Percentiles rank a stretch among this genome's conserved stretches.
Evolutionary conservation across 1,140 invertebrate genomes (phyloP).

Genomic region (Planococcus citri): DNA sequence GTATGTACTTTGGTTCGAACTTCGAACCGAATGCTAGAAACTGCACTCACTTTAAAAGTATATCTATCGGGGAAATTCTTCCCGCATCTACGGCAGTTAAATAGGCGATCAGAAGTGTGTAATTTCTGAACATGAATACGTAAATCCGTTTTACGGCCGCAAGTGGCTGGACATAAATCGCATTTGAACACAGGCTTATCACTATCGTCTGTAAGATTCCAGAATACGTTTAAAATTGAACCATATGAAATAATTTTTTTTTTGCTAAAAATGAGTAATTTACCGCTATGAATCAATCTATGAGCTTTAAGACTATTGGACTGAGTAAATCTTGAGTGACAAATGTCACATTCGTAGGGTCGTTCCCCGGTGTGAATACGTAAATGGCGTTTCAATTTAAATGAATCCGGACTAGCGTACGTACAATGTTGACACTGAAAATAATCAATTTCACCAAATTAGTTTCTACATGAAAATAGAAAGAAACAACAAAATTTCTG

Average conservation of each 20-base stretch:
- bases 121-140: constrained; percentile 92
- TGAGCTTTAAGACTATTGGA: constrained; percentile 94
- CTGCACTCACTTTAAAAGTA: constrained; percentile 29
- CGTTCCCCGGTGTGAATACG: too few relatives aligned
- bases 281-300: constrained; percentile 84
- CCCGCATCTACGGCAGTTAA: constrained; percentile 85
- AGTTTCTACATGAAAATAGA: too few relatives aligned
- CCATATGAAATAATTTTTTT: too few relatives aligned
- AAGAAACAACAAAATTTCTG: too few relatives aligned
- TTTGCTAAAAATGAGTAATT: too few relatives aligned
- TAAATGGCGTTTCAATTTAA: constrained; percentile 89
- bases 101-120: constrained; percentile 82
- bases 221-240: too few relatives aligned
- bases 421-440: constrained; percentile 86
- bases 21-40: too few relatives aligned
- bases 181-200: constrained; percentile 93
- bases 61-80: too few relatives aligned
- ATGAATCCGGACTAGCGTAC: constrained; percentile 94
- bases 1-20: too few relatives aligned
- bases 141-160: constrained; percentile 91
- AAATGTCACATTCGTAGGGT: constrained; percentile 85
- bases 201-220: constrained; percentile 33
- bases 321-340: constrained; percentile 84
- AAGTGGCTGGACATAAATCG: constrained; percentile 89
- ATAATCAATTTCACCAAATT: too few relatives aligned